phyloP scores from a whole-genome alignment of 1,140 invertebrate species.

The Dufourea novaeangliae region DNA sequence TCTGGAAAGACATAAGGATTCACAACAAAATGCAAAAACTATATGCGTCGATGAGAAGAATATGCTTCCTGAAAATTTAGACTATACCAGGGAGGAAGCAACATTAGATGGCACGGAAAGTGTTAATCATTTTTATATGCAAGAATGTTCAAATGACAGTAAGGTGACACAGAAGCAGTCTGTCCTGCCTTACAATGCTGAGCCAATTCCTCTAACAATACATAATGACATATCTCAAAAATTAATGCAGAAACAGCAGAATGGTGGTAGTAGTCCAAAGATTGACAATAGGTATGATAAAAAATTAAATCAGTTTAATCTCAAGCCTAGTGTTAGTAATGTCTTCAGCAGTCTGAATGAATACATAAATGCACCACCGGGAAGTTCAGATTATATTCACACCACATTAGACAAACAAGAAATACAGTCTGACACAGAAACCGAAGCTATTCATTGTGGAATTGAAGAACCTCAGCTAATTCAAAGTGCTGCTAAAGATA shows the following conservation, averaged over 20 bases:
- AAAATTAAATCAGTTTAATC: conserved; percentile 76
- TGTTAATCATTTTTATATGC: conserved; percentile 71
- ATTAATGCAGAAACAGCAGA: conserved; percentile 71
- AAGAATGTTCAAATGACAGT: conserved; percentile 54
- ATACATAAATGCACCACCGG: conserved; percentile 81
- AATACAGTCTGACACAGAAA: conserved; percentile 9
- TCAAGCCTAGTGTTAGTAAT: conserved; percentile 83
- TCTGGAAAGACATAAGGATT: conserved; percentile 50
- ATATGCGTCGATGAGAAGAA: conserved; percentile 29
- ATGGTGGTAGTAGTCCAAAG: conserved; percentile 66
- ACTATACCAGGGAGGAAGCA: conserved; percentile 7
- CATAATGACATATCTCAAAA: conserved; percentile 74
- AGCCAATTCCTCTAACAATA: conserved; percentile 61
- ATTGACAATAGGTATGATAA: conserved; percentile 76
- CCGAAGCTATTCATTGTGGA: conserved; percentile 15
- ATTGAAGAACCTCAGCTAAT: conserved; percentile 7
- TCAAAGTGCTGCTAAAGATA: background rate
- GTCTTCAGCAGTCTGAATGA: conserved; percentile 86
- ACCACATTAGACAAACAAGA: conserved; percentile 34
- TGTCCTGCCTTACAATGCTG: conserved; percentile 59
- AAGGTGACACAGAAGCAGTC: conserved; percentile 66
- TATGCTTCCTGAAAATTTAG: background rate
- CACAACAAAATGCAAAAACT: conserved; percentile 5
- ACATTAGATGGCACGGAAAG: conserved; percentile 60
- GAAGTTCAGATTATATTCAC: conserved; percentile 66